Conservation (phyloP, 1,140 invertebrate species). For the Listronotus oregonensis region DNA sequence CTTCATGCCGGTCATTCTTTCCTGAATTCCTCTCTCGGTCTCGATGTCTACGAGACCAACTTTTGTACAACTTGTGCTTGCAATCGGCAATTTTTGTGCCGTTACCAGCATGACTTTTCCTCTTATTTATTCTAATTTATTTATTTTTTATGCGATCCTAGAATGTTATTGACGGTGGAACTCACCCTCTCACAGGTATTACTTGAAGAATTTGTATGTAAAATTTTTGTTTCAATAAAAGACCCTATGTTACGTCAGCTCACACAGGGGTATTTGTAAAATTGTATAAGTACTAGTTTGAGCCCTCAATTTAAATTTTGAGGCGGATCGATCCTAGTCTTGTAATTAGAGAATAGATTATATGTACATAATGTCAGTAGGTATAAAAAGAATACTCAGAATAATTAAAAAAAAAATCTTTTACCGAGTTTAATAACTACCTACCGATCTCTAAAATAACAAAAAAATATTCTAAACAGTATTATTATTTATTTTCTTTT, state of each 20-base stretch:
- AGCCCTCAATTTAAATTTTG: slow-evolving; percentile 4
- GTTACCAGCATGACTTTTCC: slow-evolving; percentile 42
- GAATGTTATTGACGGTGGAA: slow-evolving; percentile 15
- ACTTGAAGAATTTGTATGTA: slow-evolving; percentile 39
- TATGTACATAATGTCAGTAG: slow-evolving; percentile 42
- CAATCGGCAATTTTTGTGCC: slow-evolving; percentile 35
- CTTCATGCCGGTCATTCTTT: slow-evolving; percentile 1
- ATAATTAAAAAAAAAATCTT: slow-evolving; percentile 29
- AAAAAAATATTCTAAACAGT: slow-evolving; percentile 9
- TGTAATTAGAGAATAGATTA: slow-evolving; percentile 44
- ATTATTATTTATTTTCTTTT: slow-evolving; percentile 17
- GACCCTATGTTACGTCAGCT: slow-evolving; percentile 16
- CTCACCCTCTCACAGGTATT: slow-evolving; percentile 37
- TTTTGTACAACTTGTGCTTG: slow-evolving; percentile 35
- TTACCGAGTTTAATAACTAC: slow-evolving; percentile 15
- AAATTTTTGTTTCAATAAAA: slow-evolving; percentile 39
- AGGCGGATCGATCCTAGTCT: slow-evolving; percentile 44
- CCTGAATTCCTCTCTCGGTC: slow-evolving; percentile 16
- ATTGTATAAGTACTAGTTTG: not conserved
- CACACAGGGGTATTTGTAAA: slow-evolving; percentile 10
- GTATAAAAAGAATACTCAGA: slow-evolving; percentile 38
- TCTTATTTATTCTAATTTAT: slow-evolving; percentile 47
- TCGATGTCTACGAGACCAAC: slow-evolving; percentile 7
- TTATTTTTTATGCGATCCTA: slow-evolving; percentile 34
- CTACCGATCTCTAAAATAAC: slow-evolving; percentile 14